Evolutionary conservation across 2,888 invertebrate species (phyloP), one percentile per base, ranked within the genome.

Genomic region (Antheraea assamensis): DNA sequence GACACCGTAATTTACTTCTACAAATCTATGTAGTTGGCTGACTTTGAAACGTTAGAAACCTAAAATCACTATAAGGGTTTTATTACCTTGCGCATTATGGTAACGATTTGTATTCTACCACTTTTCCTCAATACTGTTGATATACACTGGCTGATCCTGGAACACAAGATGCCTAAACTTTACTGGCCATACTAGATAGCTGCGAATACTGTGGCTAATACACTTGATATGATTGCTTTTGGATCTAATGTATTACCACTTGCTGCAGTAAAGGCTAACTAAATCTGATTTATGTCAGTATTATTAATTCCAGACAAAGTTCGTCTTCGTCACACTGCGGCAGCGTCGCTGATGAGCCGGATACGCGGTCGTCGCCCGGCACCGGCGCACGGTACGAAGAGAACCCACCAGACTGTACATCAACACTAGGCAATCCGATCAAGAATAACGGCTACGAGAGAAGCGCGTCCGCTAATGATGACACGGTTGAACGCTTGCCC

Each of bases 401-500:
- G 72, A 86, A 83, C 85, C 94, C 85, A 76, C 93, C 89, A 76
- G 95, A 92, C 90, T 92, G 90, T 90, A 92, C 95, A 82, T 85
- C 95, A 77, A 89, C 95, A 81, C 89, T 95, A 86, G 83, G 88
- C 82, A 92, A 92, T 87, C 91, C 92, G 2, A 86, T 90, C 80
- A 91, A 95, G 93, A 92, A 95, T 91, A 89, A 96, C 87, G 90
- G 95, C 88, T 90, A 95, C 78, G 95, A 95, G 83, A 90, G 94
- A 81, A 91, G 90, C 83, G 90, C 90, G 71, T 89, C 93, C 66
- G 90, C 85, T 75, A 92, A 90, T 75, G 93, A 94, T 76, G 94
- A 94, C 72, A 90, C 90, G 85, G 88, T 90, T 77, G 95, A 90
- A 88, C 95, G 88, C 88, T 90, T 89, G 86, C 86, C 91, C 78